Percentiles rank a stretch among this genome's conserved stretches.
phyloP scores from a whole-genome alignment of 2,113 vertebrate species.

The Anarhynchus alexandrinus region DNA sequence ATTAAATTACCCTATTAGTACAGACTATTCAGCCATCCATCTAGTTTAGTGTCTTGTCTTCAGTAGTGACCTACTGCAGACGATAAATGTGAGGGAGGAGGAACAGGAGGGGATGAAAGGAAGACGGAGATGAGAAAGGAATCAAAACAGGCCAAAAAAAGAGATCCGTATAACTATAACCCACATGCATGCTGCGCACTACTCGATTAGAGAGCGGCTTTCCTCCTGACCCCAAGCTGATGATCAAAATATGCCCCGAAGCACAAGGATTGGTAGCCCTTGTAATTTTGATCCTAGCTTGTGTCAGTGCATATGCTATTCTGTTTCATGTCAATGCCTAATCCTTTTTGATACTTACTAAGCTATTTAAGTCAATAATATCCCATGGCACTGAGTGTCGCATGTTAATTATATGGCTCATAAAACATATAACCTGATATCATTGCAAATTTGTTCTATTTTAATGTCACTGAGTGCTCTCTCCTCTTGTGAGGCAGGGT shows the following conservation, averaged over 20 bases:
- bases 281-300: conserved; percentile 53
- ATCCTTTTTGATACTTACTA: conserved; percentile 65
- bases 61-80: conserved; percentile 43
- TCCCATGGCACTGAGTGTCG: conserved; percentile 32
- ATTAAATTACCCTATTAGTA: conserved; percentile 43
- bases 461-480: conserved; percentile 4
- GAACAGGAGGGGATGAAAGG: background rate
- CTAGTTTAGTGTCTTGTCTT: conserved; percentile 51
- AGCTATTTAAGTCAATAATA: conserved; percentile 66
- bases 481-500: background rate
- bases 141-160: background rate
- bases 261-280: conserved; percentile 31
- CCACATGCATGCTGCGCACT: background rate
- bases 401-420: conserved; percentile 63
- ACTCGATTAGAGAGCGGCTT: background rate
- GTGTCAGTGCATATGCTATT: conserved; percentile 37
- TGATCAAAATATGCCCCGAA: conserved; percentile 40
- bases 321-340: conserved; percentile 57
- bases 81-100: background rate
- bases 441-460: conserved; percentile 47
- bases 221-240: conserved; percentile 7
- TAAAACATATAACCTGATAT: conserved; percentile 55
- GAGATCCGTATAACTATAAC: background rate
- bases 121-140: background rate
- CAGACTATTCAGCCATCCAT: conserved; percentile 23